phyloP scores from a whole-genome alignment of 1,140 invertebrate genomes.

The Lithobius niger region DNA sequence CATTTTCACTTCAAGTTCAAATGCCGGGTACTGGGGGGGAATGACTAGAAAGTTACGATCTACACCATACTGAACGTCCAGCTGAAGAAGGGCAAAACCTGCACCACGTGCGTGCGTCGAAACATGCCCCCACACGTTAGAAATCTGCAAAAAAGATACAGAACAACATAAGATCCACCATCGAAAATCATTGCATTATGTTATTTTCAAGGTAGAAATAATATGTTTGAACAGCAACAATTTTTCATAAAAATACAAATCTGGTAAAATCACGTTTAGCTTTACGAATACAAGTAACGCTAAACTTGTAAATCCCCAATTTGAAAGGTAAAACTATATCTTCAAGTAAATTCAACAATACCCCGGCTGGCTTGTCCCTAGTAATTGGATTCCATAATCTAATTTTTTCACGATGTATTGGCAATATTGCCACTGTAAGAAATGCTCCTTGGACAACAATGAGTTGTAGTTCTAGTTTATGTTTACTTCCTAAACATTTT shows the following conservation, averaged over 20 bases:
- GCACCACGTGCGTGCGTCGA: constrained; percentile 38
- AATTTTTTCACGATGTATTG: no score
- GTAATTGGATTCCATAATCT: no score
- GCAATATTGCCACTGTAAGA: no score
- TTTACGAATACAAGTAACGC: no score
- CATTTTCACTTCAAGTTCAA: constrained; percentile 33
- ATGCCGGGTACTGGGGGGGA: constrained; percentile 33
- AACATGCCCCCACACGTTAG: constrained; percentile 42
- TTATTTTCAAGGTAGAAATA: neutral
- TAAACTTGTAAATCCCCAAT: no score
- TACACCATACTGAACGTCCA: constrained; percentile 43
- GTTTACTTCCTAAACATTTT: no score
- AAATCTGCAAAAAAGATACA: constrained; percentile 27
- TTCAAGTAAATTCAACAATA: no score
- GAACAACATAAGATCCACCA: neutral
- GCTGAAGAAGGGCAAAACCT: constrained; percentile 41
- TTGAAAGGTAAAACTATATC: no score
- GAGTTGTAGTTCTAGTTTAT: no score
- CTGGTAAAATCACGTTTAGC: no score
- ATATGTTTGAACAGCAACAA: neutral
- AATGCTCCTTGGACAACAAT: no score
- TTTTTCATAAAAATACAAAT: neutral
- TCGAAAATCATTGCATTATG: neutral
- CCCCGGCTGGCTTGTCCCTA: no score
- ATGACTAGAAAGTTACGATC: constrained; percentile 39